A percentile compares a stretch with the other conserved stretches of the same genome.
phyloP scores from a whole-genome alignment of 1,140 invertebrate species.

The Aphelenchoides fujianensis region DNA sequence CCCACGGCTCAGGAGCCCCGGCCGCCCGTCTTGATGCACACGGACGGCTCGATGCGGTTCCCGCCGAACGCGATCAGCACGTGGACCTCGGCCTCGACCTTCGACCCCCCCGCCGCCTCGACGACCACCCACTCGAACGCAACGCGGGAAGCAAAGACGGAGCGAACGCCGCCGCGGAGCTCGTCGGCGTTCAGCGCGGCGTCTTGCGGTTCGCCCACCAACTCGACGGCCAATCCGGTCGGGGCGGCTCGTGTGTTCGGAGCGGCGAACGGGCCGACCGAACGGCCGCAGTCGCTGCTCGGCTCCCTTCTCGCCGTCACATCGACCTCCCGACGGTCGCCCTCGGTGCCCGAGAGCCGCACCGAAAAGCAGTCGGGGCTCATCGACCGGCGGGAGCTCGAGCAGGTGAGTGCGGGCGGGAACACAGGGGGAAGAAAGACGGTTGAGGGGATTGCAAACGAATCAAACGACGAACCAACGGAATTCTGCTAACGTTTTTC shows the following conservation, averaged over 20 bases:
- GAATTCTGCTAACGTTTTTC: too few relatives aligned
- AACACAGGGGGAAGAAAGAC: too few relatives aligned
- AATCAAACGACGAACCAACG: slow-evolving; percentile 21
- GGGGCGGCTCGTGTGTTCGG: not conserved
- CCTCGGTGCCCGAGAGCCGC: slow-evolving; percentile 54
- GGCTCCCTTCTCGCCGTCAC: slow-evolving; percentile 36
- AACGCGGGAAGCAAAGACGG: not conserved
- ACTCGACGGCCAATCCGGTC: slow-evolving; percentile 7
- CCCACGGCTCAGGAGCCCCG: slow-evolving; percentile 25
- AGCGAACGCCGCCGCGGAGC: not conserved
- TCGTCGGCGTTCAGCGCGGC: slow-evolving; percentile 14
- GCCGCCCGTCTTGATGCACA: slow-evolving; percentile 24
- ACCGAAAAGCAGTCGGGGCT: slow-evolving; percentile 54
- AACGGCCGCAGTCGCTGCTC: slow-evolving; percentile 36
- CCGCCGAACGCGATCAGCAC: not conserved
- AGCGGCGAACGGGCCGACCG: not conserved
- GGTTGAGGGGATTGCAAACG: too few relatives aligned
- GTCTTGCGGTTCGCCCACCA: slow-evolving; percentile 5
- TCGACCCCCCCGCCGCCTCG: not conserved
- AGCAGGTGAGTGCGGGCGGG: not conserved
- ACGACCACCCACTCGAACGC: not conserved
- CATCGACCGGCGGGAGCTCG: not conserved
- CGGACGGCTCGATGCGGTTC: slow-evolving; percentile 4
- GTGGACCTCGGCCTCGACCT: not conserved
- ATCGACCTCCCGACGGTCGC: slow-evolving; percentile 38